Conservation (phyloP, 2,888 invertebrate genomes). For the Conus canariensis region DNA sequence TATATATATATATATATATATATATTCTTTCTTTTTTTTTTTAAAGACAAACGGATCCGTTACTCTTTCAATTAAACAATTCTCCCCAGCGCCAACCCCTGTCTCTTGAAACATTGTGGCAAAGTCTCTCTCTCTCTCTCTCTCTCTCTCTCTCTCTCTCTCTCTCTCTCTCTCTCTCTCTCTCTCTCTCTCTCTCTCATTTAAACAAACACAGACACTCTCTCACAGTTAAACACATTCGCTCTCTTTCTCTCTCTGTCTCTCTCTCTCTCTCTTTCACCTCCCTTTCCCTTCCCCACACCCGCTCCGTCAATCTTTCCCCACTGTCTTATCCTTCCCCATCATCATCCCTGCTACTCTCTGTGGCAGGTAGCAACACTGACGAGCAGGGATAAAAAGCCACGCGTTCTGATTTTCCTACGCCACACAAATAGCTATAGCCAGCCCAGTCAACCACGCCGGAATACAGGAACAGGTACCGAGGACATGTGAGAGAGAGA, state of each 20-base stretch:
- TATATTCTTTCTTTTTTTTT: too few species aligned
- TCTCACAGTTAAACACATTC: background rate
- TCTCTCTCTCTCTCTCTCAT: constrained; percentile 7
- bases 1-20: too few species aligned
- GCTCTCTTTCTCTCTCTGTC: background rate
- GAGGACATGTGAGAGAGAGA: background rate
- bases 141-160: background rate
- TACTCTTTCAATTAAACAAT: too few species aligned
- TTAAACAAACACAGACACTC: too few species aligned
- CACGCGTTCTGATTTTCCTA: background rate
- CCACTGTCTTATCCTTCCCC: background rate
- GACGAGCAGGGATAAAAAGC: background rate
- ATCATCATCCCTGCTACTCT: background rate
- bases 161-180: background rate
- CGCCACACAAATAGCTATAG: background rate
- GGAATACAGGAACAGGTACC: background rate
- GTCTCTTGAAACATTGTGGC: too few species aligned
- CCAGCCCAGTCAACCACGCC: background rate
- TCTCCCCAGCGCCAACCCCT: too few species aligned
- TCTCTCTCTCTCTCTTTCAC: background rate
- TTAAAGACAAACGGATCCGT: too few species aligned
- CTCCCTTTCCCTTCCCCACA: background rate
- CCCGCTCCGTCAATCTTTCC: background rate
- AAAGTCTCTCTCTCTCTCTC: too few species aligned
- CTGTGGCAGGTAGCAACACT: background rate